Conservation (phyloP, 2,113 vertebrate genomes). For the Perccottus glenii region DNA sequence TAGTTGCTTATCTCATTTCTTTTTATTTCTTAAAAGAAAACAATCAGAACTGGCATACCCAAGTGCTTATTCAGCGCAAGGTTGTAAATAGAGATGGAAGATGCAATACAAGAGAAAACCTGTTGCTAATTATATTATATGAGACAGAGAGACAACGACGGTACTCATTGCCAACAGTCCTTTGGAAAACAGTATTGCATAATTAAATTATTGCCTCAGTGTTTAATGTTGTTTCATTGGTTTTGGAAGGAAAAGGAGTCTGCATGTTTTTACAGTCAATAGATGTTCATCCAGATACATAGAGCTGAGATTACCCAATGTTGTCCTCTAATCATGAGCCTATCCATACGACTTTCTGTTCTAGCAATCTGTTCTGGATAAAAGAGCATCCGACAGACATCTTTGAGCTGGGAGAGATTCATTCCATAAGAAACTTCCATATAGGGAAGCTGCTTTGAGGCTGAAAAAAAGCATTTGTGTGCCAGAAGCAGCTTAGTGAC, state of each 20-base stretch:
- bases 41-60: not conserved
- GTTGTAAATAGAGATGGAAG: conserved; percentile 30
- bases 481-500: conserved; percentile 65
- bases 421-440: conserved; percentile 58
- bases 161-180: conserved; percentile 50
- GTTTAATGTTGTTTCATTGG: conserved; percentile 47
- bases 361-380: conserved; percentile 54
- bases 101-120: conserved; percentile 42
- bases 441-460: conserved; percentile 45
- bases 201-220: conserved; percentile 61
- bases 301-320: conserved; percentile 51
- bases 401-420: conserved; percentile 46
- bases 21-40: too few relatives aligned
- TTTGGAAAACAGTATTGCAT: conserved; percentile 54
- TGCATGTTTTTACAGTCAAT: conserved; percentile 45
- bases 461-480: conserved; percentile 12
- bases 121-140: conserved; percentile 66
- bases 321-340: conserved; percentile 56
- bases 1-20: too few relatives aligned
- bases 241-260: conserved; percentile 38
- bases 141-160: conserved; percentile 15
- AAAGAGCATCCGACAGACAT: conserved; percentile 50
- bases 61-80: not conserved
- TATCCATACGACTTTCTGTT: conserved; percentile 24
- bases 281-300: conserved; percentile 43